A percentile compares a stretch with the other conserved stretches of the same genome.
These are phyloP conservation scores for Heterotilapia buettikoferi DNA, from an alignment of 2,113 vertebrate species.

Conservation along the genomic window DNA sequence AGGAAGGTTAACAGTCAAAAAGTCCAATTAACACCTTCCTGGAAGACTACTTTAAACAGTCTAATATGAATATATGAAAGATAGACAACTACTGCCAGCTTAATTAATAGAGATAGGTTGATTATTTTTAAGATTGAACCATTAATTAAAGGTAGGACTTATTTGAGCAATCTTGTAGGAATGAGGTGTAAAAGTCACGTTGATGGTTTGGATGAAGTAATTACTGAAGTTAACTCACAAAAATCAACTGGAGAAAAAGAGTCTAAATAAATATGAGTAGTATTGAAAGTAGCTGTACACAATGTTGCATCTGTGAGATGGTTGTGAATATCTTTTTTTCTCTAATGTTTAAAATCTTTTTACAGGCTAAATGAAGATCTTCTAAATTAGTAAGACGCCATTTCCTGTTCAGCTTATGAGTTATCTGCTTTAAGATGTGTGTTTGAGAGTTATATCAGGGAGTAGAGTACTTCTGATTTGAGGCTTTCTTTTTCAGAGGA, in stretches of 20 bases:
- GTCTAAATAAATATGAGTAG: background rate
- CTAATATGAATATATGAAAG: background rate
- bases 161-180: background rate
- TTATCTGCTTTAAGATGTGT: background rate
- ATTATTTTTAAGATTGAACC: background rate
- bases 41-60: background rate
- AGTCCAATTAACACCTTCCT: background rate
- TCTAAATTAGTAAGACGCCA: background rate
- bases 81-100: background rate
- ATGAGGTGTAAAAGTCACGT: background rate
- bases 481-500: background rate
- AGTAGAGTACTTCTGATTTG: background rate
- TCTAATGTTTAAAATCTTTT: background rate
- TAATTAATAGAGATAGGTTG: background rate
- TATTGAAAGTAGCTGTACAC: background rate
- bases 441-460: background rate
- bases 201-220: background rate
- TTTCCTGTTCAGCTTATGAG: background rate
- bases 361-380: background rate
- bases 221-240: background rate
- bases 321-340: background rate
- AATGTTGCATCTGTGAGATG: background rate
- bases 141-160: background rate
- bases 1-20: background rate
- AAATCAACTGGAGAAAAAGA: background rate